Base-by-base conservation (phyloP, 1,140 invertebrate species). In the Drosophila tani region DNA sequence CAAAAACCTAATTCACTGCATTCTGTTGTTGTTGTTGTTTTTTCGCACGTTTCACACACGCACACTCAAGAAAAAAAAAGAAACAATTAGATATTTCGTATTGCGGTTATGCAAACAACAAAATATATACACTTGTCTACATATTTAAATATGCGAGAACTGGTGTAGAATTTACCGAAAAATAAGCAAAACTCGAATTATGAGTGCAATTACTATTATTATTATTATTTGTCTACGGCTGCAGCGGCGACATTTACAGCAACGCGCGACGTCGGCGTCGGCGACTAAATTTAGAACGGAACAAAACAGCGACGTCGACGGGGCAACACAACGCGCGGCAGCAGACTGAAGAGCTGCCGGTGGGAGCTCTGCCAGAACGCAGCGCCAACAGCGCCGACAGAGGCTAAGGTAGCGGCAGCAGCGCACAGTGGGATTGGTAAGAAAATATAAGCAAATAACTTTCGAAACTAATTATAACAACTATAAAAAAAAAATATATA, bases 261-360 rank as follows among this genome's bases (percentile, higher is more conserved):
- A 80, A 55, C 75, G 63, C 75, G 75, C 82, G 79, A 64, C 82
- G 78, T 58, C 64, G 64, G 50, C 82, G 74, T 78, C 58, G 50
- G 62, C 63, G 51, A 81, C 77, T 87, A 88, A 84, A 84, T 87
- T 87, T 87, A 87, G 84, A 88, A 81, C 65, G 60, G 70, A 66
- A 32, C 40, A 35, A 41, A 32, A 53, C 24, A 69, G 51, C 51
- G 41, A 59, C 70, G 38, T 60, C 58, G 51, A 32, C 71, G 56
- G 66, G 60, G 63, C 74, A 65, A 68, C 68, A 82, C 82, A 73
- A 86, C 77, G 81, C 81, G 81, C 83, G 63, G 77, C 84, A 71
- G 63, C 73, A 83, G 77, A 88, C 84, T 78, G 75, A 86, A 43
- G 59, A 58, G 75, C 43, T 11, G 53, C 60, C 46, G 29, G 38